Evolutionary conservation across 2,888 invertebrate genomes (phyloP), one percentile per base, ranked within the genome.

Genomic region (Scelioninae gen. 1): DNA sequence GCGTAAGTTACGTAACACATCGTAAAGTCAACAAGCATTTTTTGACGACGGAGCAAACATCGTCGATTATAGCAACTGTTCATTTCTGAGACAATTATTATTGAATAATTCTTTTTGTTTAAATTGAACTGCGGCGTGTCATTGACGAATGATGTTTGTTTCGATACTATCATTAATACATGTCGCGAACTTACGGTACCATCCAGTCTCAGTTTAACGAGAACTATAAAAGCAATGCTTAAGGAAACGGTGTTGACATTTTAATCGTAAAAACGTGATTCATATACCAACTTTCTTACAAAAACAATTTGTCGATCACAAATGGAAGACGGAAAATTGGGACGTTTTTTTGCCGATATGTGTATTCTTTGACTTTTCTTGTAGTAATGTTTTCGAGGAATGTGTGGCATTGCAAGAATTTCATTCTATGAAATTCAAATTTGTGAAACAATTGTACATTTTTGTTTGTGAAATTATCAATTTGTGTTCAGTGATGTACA

Each of bases 221-320:
- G 60, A 51, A 60, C 71, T 49, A 71, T 71, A 71, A 72, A 72
- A 51, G 60, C 23, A 34, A 53, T 72, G 31, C 43, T 62, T 38
- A 75, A 75, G 65, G 65, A 47, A 75, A 75, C 38, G 29, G 53
- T n/a, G 63, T 23, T 53, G 15, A n/a, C 15, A 34, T 38, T 58
- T 49, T 16, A 31, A 15, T 29, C 31, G 38, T 23, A 75, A 75
- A 75, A 75, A 75, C 34, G 56, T 53, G 65, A 75, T 75, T 75
- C 55, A 65, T 55, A 63, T 49, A 45, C 13, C 40, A 34, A 63
- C 74, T 74, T 63, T 74, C 51, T 11, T 40, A 34, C 15, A 72
- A 72, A 62, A 53, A 72, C 62, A 13, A 43, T 58, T 16, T 13
- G 32, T 45, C 10, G 43, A 43, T 62, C 53, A 15, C 29, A 49